Evolutionary conservation across 2,797 vertebrate genomes (phyloP).

Genomic region (Pseudomugil gertrudae): DNA sequence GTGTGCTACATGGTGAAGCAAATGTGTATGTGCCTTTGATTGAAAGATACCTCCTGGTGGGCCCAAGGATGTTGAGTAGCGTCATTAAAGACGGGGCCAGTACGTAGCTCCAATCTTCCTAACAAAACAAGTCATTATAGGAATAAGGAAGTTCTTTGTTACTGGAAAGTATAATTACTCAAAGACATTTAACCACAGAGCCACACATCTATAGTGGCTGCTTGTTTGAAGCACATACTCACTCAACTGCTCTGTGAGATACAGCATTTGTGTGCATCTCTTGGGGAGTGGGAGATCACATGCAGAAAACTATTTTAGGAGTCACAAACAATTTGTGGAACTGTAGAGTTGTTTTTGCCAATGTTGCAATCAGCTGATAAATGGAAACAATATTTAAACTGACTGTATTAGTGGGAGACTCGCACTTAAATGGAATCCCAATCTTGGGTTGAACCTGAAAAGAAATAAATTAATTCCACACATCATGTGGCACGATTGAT

Average conservation of each 20-base stretch:
- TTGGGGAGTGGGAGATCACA: no score
- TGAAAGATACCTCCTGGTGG: slow-evolving; percentile 59
- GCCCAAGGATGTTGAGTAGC: slow-evolving; percentile 21
- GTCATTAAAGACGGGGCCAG: slow-evolving; percentile 34
- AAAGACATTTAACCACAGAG: slow-evolving; percentile 23
- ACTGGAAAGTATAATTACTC: slow-evolving; percentile 25
- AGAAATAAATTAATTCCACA: background rate
- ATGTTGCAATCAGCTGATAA: background rate
- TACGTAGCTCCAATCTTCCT: slow-evolving; percentile 18
- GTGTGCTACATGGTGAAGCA: slow-evolving; percentile 5
- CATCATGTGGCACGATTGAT: background rate
- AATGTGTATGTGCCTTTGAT: slow-evolving; percentile 12
- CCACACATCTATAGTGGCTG: slow-evolving; percentile 9
- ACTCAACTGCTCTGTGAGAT: background rate
- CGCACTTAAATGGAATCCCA: background rate
- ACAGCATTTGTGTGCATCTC: no score
- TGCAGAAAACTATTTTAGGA: no score
- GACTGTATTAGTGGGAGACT: background rate
- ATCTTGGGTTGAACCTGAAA: background rate
- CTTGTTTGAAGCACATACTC: slow-evolving; percentile 3
- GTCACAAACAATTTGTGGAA: no score
- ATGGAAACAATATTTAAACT: background rate
- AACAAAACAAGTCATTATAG: slow-evolving; percentile 23
- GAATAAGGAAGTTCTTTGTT: slow-evolving; percentile 15
- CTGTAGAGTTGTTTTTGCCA: background rate